Evolutionary conservation across 1,140 invertebrate genomes (phyloP), one percentile per base, ranked within the genome.

Genomic region (Prorops nasuta): DNA sequence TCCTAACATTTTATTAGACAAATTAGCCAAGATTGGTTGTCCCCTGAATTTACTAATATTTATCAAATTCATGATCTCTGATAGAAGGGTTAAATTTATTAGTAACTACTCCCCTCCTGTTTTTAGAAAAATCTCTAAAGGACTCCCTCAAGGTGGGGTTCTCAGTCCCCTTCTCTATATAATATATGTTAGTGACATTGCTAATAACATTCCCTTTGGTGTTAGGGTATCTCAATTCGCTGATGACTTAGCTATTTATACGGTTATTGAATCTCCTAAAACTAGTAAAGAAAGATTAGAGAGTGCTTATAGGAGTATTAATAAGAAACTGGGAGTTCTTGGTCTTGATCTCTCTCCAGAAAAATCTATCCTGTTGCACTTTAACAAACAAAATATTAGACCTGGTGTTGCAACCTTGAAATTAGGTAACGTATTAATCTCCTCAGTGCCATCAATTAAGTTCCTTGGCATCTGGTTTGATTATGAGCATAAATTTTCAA

Each of bases 381-480:
- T 53, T 24, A 52, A 49, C 35, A 57, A 57, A 2, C 38, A 48
- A 40, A 38, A 31, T 12, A 41, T 41, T 17, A 12, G 15, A 15
- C 42, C 42, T 14, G 17, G 20, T 1, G 16, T 38, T 4, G 44
- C 36, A 10, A 24, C 32, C n/a, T 44, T 49, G n/a, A 54, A 35
- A 9, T 9, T 54, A 8, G 17, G 40, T n/a, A 39, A 41, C 7
- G 9, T n/a, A 3, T 12, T 12, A 2, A 45, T 54, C 6, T 34
- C 31, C 37, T 49, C 45, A 9, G 20, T 16, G 17, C 21, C n/a
- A 24, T 14, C 3, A 3, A 31, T 22, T 8, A 15, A 42, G 14
- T 54, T 54, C 41, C 28, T 49, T 1, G 51, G 46, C 15, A 34
- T 53, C 10, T 24, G 19, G 0, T 53, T 48, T 21, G 45, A 53